A percentile compares a stretch with the other conserved stretches of the same genome.
phyloP scores from a whole-genome alignment of 2,113 vertebrate species.

The Galbula dea region DNA sequence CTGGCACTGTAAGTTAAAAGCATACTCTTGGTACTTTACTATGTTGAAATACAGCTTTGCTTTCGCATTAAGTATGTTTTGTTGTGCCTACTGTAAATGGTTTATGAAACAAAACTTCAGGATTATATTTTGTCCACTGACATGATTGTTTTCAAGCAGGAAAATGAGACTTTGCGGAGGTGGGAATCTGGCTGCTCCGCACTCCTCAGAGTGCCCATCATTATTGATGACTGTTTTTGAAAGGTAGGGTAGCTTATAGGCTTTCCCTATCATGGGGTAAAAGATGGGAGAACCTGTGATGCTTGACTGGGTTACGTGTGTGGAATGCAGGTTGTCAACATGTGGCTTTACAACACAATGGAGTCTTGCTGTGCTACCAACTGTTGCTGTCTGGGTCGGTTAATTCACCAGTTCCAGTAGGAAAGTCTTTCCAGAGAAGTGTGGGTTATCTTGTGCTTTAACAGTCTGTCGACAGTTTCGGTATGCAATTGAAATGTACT shows the following conservation, averaged over 20 bases:
- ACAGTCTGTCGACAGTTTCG: not conserved
- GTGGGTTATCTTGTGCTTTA: not conserved
- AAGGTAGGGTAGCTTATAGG: not conserved
- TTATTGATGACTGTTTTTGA: not conserved
- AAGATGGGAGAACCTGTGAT: not conserved
- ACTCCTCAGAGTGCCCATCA: not conserved
- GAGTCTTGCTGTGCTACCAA: accelerated
- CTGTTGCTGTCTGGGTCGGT: not conserved
- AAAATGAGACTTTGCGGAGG: not conserved
- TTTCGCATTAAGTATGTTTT: not conserved
- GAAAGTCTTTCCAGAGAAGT: not conserved
- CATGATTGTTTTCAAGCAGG: not conserved
- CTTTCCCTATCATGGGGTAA: accelerated
- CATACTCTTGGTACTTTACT: not conserved
- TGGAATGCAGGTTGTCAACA: not conserved
- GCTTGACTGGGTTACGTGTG: accelerated
- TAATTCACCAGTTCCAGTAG: not conserved
- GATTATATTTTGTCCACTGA: not conserved
- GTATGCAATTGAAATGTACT: not conserved
- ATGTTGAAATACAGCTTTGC: not conserved
- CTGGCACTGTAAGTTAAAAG: not conserved
- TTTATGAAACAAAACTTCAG: not conserved
- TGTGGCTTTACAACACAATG: accelerated
- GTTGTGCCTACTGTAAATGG: not conserved
- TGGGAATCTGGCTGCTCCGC: not conserved